Conservation (phyloP, 1,140 invertebrate species). For the Nymphalis io region DNA sequence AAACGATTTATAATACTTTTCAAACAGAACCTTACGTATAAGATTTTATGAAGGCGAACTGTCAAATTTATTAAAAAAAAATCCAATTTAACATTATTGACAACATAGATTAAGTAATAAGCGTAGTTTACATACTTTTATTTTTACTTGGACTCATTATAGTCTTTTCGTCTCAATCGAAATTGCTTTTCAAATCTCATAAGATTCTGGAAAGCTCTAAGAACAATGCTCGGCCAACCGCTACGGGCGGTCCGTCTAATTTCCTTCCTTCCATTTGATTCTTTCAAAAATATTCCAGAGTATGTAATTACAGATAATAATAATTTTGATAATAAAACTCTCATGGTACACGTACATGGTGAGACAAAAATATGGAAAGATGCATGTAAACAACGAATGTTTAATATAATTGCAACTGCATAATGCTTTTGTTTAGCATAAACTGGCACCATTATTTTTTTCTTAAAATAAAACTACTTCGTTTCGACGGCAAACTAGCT, state of each 20-base stretch:
- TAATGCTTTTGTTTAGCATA: no score
- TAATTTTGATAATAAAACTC: neutral
- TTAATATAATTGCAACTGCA: no score
- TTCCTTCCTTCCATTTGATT: neutral
- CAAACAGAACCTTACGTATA: no score
- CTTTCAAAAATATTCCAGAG: neutral
- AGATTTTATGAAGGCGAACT: no score
- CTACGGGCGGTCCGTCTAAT: conserved; percentile 1
- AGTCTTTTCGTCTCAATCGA: conserved; percentile 18
- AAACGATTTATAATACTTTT: no score
- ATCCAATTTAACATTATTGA: neutral
- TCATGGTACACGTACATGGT: neutral
- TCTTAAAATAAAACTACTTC: no score
- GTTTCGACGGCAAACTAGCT: no score
- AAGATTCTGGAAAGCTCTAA: conserved; percentile 6
- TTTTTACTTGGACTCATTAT: neutral
- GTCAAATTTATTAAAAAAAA: neutral
- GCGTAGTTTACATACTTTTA: neutral
- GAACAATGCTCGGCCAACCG: conserved; percentile 9
- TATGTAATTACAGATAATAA: neutral
- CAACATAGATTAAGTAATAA: neutral
- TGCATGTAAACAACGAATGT: neutral
- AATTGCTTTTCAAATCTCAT: conserved; percentile 14
- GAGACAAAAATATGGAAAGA: neutral
- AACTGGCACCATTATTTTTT: no score